These are phyloP conservation scores for Proteles cristata DNA, from an alignment of 2,113 vertebrate genomes.

Conservation along the genomic window DNA sequence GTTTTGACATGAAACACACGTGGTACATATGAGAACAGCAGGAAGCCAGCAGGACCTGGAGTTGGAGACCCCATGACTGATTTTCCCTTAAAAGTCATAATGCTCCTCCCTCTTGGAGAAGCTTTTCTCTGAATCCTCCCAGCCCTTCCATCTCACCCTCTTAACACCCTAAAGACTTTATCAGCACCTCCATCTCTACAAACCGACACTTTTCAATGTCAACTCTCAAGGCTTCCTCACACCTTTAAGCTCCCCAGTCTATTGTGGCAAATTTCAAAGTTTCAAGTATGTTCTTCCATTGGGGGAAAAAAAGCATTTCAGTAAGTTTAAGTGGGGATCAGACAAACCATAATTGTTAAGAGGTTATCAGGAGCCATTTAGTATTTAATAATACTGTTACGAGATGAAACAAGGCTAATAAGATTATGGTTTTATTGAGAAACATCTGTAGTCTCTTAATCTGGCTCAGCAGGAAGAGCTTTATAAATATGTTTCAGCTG, in stretches of 20 bases:
- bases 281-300: background rate
- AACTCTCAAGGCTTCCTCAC: background rate
- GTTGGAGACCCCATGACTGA: background rate
- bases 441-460: conserved; percentile 14
- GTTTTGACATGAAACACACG: background rate
- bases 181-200: too few species aligned
- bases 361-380: background rate
- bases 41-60: background rate
- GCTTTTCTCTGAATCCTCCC: background rate
- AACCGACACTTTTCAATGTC: background rate
- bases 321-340: background rate
- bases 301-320: background rate
- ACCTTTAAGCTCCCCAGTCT: background rate
- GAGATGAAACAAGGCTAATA: conserved; percentile 36
- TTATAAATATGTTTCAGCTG: background rate
- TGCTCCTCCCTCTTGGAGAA: background rate
- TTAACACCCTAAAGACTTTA: background rate
- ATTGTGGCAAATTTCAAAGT: background rate
- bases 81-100: background rate
- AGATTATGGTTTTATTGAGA: conserved; percentile 41
- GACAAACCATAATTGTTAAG: conserved; percentile 4
- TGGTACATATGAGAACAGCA: background rate
- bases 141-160: background rate
- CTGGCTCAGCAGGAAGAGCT: conserved; percentile 24
- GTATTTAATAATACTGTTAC: conserved; percentile 13